A percentile compares a stretch with the other conserved stretches of the same genome.
Evolutionary conservation across 1,140 invertebrate species (phyloP).

Genomic region (Drosophila oshimai): DNA sequence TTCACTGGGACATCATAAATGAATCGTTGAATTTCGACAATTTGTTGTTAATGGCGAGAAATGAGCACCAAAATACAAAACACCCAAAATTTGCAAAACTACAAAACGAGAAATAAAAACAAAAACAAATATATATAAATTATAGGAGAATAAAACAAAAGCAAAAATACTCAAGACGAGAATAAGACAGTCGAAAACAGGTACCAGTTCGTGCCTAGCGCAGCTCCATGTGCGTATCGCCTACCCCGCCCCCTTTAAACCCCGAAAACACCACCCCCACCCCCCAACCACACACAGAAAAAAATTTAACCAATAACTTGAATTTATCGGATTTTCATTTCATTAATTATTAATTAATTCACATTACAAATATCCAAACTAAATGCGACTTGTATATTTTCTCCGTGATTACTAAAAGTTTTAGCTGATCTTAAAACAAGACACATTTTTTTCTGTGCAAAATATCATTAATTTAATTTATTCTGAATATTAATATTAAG

Average conservation of each 20-base stretch:
- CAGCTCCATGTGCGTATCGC: conserved; percentile 51
- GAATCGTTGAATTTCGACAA: conserved; percentile 29
- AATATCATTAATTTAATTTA: too few relatives aligned
- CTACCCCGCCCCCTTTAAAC: conserved; percentile 5
- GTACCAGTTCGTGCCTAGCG: conserved; percentile 78
- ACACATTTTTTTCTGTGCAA: too few relatives aligned
- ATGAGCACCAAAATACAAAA: not conserved
- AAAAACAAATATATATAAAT: conserved; percentile 17
- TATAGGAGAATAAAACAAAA: conserved; percentile 23
- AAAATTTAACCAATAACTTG: not conserved
- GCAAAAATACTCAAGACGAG: conserved; percentile 12
- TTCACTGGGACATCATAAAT: conserved; percentile 22
- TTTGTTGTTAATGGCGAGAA: conserved; percentile 19
- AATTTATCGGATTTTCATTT: not conserved
- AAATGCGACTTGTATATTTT: too few relatives aligned
- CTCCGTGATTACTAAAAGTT: too few relatives aligned
- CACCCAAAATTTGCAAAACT: not conserved
- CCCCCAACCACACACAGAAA: conserved; percentile 3
- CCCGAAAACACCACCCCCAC: not conserved
- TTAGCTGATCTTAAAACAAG: too few relatives aligned
- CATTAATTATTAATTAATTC: too few relatives aligned
- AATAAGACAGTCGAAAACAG: conserved; percentile 56
- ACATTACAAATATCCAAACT: too few relatives aligned
- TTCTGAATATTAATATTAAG: too few relatives aligned
- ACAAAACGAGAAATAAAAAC: not conserved